Evolutionary conservation across 2,797 vertebrate genomes (phyloP).

Genomic region (Etheostoma nigrum): DNA sequence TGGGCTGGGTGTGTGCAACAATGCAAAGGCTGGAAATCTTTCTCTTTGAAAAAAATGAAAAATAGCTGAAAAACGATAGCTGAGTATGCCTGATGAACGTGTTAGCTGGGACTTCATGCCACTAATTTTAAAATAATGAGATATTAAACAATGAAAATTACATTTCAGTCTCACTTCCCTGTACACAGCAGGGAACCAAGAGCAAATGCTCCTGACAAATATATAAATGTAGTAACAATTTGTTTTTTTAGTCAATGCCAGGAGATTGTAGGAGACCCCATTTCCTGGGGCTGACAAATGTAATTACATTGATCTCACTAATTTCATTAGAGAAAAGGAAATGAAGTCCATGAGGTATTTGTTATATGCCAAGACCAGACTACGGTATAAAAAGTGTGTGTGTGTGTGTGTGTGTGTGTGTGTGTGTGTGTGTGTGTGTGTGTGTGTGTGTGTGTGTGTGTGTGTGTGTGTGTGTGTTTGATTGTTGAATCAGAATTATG

Average conservation of each 20-base stretch:
- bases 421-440: no score
- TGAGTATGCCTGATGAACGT: constrained; percentile 59
- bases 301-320: constrained; percentile 75
- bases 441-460: no score
- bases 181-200: constrained; percentile 65
- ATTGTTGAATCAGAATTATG: constrained; percentile 6
- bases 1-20: constrained; percentile 31
- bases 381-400: constrained; percentile 5
- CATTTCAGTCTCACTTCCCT: constrained; percentile 65
- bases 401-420: no score
- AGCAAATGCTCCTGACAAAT: constrained; percentile 65
- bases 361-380: constrained; percentile 43
- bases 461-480: no score
- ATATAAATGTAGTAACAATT: constrained; percentile 66
- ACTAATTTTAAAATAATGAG: constrained; percentile 77
- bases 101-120: constrained; percentile 63
- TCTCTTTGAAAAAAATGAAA: constrained; percentile 25
- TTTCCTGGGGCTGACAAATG: constrained; percentile 72
- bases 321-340: constrained; percentile 73
- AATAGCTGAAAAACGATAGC: constrained; percentile 15
- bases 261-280: constrained; percentile 67
- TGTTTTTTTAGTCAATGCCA: constrained; percentile 65
- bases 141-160: constrained; percentile 75
- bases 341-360: constrained; percentile 65
- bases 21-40: constrained; percentile 30